These are phyloP conservation scores for Notodonta ziczac DNA, from an alignment of 2,888 invertebrate genomes.

Conservation along the genomic window DNA sequence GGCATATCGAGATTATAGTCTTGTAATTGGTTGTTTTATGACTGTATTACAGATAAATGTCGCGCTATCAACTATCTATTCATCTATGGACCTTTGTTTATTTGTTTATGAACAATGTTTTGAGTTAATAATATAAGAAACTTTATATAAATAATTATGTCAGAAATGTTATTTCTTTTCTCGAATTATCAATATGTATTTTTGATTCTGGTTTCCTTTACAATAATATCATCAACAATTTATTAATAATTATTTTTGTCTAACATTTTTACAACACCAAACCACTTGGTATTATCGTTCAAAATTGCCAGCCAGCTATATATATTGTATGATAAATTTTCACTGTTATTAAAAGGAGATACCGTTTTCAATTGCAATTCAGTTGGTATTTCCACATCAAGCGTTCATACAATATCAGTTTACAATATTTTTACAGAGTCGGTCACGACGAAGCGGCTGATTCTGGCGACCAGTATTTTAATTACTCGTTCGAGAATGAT, in stretches of 20 bases:
- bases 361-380: constrained; percentile 42
- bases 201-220: too few species aligned
- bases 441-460: constrained; percentile 70
- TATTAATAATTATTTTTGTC: not conserved
- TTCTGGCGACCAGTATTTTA: constrained; percentile 81
- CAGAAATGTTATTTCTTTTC: not conserved
- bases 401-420: constrained; percentile 36
- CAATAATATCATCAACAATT: too few species aligned
- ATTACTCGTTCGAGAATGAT: constrained; percentile 83
- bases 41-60: constrained; percentile 52
- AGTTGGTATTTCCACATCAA: constrained; percentile 37
- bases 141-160: not conserved
- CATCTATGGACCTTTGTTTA: not conserved
- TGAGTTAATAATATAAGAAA: too few species aligned
- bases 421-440: constrained; percentile 36
- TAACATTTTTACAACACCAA: not conserved
- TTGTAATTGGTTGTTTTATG: constrained; percentile 66
- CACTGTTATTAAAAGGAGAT: constrained; percentile 21
- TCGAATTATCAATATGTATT: too few species aligned
- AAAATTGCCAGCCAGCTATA: not conserved
- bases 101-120: not conserved
- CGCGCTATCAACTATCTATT: constrained; percentile 43
- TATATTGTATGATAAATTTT: not conserved
- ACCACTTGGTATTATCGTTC: not conserved
- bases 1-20: constrained; percentile 76